Evolutionary conservation across 64 coral and sea anemone species (phyloP), one percentile per base, ranked within the genome.

Genomic region (Acropora yongei): DNA sequence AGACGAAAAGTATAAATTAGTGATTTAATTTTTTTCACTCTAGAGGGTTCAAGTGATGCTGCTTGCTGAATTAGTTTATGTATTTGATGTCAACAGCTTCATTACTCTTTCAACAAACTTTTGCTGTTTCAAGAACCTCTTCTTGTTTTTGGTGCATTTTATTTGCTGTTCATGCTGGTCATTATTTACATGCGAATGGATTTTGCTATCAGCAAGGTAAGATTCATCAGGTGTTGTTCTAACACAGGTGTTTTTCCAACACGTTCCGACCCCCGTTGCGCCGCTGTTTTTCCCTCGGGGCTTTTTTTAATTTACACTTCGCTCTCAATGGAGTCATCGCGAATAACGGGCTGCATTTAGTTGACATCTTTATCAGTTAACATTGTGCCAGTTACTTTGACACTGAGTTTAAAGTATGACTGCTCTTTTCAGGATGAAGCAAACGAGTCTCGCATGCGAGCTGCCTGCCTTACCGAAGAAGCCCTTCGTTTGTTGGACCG

Each of bases 181-280:
- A 86, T 99, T 49, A 88, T 99, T 69, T 99, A 99, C 69, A 95
- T 99, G 65, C 88, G 97, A 41, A 79, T 99, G 85, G 97, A 99
- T 75, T 99, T 99, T 76, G 92, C 97, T 9, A 99, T 99, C 85
- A 99, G 94, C 68, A 99, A 99, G 94, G 97, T 99, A 90, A 78
- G 44, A 84, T 10, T 53, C 8, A 55, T 7, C 51, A 10, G 3
- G 5, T 55, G 5, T 7, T 10, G 51, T 55, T 55, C 51, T 5
- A 5, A 55, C 5, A 55, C 10, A 7, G 51, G 10, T 7, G 51
- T 55, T 55, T 7, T 55, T 55, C 0, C 51, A 10, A 5, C 10
- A 55, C 51, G 10, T 55, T 55, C 5, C 5, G 6, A 55, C 5
- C 5, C 6, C 10, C 51, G 51, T 7, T 55, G 5, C 51, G 51